Conservation (phyloP, 1,140 invertebrate species). For the Drosophila micromelanica region DNA sequence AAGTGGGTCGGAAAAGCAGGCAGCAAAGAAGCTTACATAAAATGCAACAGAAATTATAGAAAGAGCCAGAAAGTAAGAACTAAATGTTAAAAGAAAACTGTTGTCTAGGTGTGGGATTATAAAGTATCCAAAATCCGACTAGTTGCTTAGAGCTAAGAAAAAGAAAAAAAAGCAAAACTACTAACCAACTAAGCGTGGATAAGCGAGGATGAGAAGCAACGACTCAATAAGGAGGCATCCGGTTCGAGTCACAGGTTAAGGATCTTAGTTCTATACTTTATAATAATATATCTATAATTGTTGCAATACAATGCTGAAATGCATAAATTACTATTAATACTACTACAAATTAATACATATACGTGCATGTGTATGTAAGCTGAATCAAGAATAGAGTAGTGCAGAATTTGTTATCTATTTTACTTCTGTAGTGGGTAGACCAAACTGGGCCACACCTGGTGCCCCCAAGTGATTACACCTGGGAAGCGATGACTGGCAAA, state of each 20-base stretch:
- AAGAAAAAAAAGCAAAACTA: neutral
- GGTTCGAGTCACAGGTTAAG: no score
- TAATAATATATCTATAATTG: no score
- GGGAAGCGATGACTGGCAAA: neutral
- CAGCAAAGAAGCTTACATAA: slow-evolving; percentile 20
- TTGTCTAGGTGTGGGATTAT: slow-evolving; percentile 14
- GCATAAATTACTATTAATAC: no score
- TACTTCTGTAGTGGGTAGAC: no score
- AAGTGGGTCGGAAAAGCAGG: neutral
- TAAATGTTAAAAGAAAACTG: slow-evolving; percentile 22
- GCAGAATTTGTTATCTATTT: neutral
- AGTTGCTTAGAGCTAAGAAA: neutral
- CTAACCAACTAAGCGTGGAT: neutral
- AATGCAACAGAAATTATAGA: slow-evolving; percentile 19
- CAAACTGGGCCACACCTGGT: slow-evolving; percentile 13
- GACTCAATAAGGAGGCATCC: no score
- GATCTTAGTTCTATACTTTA: no score
- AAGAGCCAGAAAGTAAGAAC: slow-evolving; percentile 4
- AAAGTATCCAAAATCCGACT: neutral
- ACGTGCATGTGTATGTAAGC: no score
- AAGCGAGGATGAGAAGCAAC: neutral
- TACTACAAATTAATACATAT: no score
- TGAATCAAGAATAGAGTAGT: no score
- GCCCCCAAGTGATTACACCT: slow-evolving; percentile 7
- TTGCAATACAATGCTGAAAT: no score